Percentiles rank a stretch among this genome's conserved stretches.
Evolutionary conservation across 1,140 invertebrate genomes (phyloP).

Genomic region (Monomorium pharaonis): DNA sequence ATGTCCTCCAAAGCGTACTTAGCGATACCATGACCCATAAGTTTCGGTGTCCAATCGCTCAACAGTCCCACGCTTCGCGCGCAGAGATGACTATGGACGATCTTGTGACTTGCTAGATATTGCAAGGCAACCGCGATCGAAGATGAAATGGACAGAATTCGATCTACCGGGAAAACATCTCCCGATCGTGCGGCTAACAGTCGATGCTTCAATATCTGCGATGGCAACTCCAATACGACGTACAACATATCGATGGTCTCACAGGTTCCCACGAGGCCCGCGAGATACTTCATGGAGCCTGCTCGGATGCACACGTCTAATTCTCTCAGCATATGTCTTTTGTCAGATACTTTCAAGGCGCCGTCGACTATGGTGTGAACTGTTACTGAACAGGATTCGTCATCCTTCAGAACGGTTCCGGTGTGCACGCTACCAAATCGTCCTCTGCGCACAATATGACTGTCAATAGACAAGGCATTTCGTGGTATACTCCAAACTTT

Average conservation of each 20-base stretch:
- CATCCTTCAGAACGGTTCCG: slow-evolving; percentile 88
- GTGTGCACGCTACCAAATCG: slow-evolving; percentile 91
- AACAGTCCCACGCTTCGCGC: slow-evolving; percentile 89
- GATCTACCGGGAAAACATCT: slow-evolving; percentile 86
- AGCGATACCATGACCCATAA: slow-evolving; percentile 90
- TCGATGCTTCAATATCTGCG: slow-evolving; percentile 89
- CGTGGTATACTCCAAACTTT: slow-evolving; percentile 91
- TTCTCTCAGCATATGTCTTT: slow-evolving; percentile 89
- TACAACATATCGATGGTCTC: slow-evolving; percentile 90
- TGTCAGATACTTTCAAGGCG: slow-evolving; percentile 87
- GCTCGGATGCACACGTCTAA: slow-evolving; percentile 90
- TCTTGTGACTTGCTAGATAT: slow-evolving; percentile 84
- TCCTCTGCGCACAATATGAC: slow-evolving; percentile 89
- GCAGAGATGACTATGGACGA: slow-evolving; percentile 90
- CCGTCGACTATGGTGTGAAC: slow-evolving; percentile 87
- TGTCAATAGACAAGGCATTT: slow-evolving; percentile 89
- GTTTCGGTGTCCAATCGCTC: slow-evolving; percentile 88
- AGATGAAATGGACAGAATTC: slow-evolving; percentile 88
- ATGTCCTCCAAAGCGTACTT: slow-evolving; percentile 84
- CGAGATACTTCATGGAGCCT: slow-evolving; percentile 89
- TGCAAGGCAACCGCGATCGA: slow-evolving; percentile 85
- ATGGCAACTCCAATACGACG: slow-evolving; percentile 89
- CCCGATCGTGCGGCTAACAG: slow-evolving; percentile 88
- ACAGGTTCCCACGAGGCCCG: slow-evolving; percentile 91
- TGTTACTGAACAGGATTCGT: slow-evolving; percentile 74